Evolutionary conservation across 2,888 invertebrate species (phyloP).

Genomic region (Diplazon laetatorius): DNA sequence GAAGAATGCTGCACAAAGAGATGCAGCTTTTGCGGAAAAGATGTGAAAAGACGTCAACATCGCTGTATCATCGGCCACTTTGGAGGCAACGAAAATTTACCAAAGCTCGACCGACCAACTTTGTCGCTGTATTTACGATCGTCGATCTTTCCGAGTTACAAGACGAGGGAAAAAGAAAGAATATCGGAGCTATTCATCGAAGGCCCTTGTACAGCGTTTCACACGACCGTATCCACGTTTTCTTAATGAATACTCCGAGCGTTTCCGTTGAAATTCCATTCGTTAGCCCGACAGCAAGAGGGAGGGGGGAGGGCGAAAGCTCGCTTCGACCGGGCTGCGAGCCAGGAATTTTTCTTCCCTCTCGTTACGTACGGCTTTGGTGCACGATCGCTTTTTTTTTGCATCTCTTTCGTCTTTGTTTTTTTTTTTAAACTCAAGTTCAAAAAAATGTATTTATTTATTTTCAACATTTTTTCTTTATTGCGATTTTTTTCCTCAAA

Average conservation of each 20-base stretch:
- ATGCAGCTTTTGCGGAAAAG: too few relatives aligned
- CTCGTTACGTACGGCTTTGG: slow-evolving; percentile 31
- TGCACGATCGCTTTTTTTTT: slow-evolving; percentile 24
- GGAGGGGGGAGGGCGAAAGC: too few relatives aligned
- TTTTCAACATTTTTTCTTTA: too few relatives aligned
- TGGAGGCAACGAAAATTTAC: too few relatives aligned
- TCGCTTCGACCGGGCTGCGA: slow-evolving; percentile 36
- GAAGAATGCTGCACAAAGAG: too few relatives aligned
- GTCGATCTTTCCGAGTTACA: slow-evolving; percentile 23
- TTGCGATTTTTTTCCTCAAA: slow-evolving; percentile 35
- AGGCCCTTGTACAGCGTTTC: slow-evolving; percentile 41
- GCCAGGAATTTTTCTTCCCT: slow-evolving; percentile 53
- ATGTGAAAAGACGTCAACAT: too few relatives aligned
- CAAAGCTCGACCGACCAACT: too few relatives aligned
- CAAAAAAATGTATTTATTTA: too few relatives aligned
- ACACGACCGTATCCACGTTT: slow-evolving; percentile 35
- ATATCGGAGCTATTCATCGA: slow-evolving; percentile 38
- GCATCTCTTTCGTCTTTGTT: too few relatives aligned
- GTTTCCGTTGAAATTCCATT: slow-evolving; percentile 63
- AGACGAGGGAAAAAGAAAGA: neutral
- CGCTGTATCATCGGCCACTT: too few relatives aligned
- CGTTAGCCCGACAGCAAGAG: slow-evolving; percentile 58
- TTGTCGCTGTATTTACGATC: too few relatives aligned
- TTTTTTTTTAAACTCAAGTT: too few relatives aligned
- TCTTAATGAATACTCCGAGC: slow-evolving; percentile 62